Base-by-base conservation (phyloP, 2,797 vertebrate genomes). In the Parauchenoglanis ngamensis region DNA sequence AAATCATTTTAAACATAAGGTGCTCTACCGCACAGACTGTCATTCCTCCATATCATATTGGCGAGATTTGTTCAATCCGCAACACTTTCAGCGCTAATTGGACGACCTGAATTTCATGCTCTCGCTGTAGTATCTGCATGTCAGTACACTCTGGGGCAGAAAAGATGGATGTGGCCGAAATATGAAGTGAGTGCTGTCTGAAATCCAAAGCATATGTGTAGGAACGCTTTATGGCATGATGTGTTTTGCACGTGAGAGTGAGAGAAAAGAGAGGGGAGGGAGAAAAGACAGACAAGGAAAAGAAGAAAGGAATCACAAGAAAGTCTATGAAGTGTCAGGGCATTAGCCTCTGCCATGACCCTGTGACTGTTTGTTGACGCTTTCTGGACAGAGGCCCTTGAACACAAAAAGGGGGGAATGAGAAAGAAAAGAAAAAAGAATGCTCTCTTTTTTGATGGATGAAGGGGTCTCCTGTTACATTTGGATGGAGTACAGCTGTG, bases 401-500 rank as follows among this genome's bases (percentile, higher is more conserved):
- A 95, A 95, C 90, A 90, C 94, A 93, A 91, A 88, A 81, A 83
- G 89, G 88, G 91, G 84, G 70, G 72, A 70, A 79, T 52, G 76
- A 85, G 77, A 82, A 85, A 83, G 86, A 86, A 87, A 85, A 76
- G 63, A 85, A 85, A 78, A 92, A 91, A 92, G 91, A 93, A 94
- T 94, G 92, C 91, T 90, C 93, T 49, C 10, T 49, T 49, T 94
- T 95, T 94, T 96, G 95, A 96, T 94, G 94, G 94, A 95, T 95
- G 96, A 96, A 96, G 96, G 94, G 94, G 95, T 97, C 97, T 96
- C 96, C 96, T 94, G 94, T 95, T 96, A 96, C 94, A 93, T 95
- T 95, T 95, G 95, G 97, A 97, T 94, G 94, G 96, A 95, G 97
- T 95, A 96, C 97, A 98, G 97, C 97, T 98, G 97, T 95, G 95